These are phyloP conservation scores for Drosophila subsilvestris DNA, from an alignment of 2,888 invertebrate genomes.

Conservation along the genomic window DNA sequence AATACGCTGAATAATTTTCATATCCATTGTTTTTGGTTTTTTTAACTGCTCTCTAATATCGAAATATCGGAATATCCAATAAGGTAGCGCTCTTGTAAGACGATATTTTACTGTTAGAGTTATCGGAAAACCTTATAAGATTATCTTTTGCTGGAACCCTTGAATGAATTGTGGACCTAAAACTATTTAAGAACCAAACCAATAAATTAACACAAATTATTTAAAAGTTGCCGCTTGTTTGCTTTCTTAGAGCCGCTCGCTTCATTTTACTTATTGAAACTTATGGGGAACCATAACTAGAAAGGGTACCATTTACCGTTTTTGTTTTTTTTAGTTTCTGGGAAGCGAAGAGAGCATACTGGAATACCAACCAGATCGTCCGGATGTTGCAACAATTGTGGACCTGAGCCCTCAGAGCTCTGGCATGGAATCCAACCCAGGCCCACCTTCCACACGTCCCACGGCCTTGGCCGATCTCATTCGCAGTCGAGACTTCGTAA, in stretches of 20 bases:
- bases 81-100: not conserved
- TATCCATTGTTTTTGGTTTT: not conserved
- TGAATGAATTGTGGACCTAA: conserved; percentile 68
- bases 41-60: not conserved
- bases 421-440: not conserved
- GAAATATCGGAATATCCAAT: too few relatives aligned
- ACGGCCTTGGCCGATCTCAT: conserved; percentile 72
- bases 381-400: conserved; percentile 63
- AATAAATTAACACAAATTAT: conserved; percentile 62
- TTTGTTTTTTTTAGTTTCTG: conserved; percentile 87
- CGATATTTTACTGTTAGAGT: conserved; percentile 43
- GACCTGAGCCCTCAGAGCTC: conserved; percentile 3
- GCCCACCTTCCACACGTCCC: conserved; percentile 26
- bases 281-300: not conserved
- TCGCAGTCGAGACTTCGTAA: conserved; percentile 80
- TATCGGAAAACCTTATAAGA: conserved; percentile 43
- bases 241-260: conserved; percentile 29
- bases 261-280: conserved; percentile 4
- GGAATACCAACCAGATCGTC: conserved; percentile 87
- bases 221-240: conserved; percentile 53
- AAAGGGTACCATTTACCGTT: conserved; percentile 3
- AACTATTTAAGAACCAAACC: conserved; percentile 55
- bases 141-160: conserved; percentile 58
- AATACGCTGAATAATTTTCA: not conserved
- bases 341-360: conserved; percentile 94